These are phyloP conservation scores for Hassar affinis DNA, from an alignment of 2,113 vertebrate species.

Conservation along the genomic window DNA sequence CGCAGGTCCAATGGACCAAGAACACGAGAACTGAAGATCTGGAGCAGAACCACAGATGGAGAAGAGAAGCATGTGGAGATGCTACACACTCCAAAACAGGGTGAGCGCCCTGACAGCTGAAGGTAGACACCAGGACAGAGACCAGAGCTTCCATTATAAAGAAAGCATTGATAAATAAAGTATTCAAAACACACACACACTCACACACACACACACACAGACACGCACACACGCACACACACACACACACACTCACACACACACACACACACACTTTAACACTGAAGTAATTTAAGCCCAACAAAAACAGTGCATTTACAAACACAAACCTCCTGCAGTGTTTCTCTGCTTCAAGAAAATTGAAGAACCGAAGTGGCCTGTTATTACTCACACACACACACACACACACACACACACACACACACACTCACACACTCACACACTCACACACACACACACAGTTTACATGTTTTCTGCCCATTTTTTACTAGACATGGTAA, in stretches of 20 bases:
- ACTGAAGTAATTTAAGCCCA: constrained; percentile 21
- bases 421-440: background rate
- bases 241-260: constrained; percentile 1
- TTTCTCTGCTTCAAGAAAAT: constrained; percentile 19
- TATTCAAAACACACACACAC: background rate
- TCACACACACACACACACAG: background rate
- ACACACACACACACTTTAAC: constrained; percentile 29
- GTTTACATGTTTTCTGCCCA: background rate
- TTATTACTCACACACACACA: constrained; percentile 17
- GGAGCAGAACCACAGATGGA: background rate
- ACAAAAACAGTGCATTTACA: constrained; percentile 15
- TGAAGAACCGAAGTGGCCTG: constrained; percentile 24
- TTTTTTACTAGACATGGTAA: constrained; percentile 8
- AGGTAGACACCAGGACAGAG: background rate
- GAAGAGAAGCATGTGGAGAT: background rate
- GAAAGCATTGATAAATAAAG: background rate
- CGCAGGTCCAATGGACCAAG: background rate
- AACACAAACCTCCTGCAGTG: constrained; percentile 11
- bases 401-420: background rate
- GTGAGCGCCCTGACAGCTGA: background rate
- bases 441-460: background rate
- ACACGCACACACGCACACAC: constrained; percentile 9
- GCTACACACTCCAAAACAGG: too few relatives aligned
- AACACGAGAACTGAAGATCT: background rate
- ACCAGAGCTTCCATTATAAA: background rate